Evolutionary conservation across 2,113 vertebrate species (phyloP).

Genomic region (Lontra canadensis): DNA sequence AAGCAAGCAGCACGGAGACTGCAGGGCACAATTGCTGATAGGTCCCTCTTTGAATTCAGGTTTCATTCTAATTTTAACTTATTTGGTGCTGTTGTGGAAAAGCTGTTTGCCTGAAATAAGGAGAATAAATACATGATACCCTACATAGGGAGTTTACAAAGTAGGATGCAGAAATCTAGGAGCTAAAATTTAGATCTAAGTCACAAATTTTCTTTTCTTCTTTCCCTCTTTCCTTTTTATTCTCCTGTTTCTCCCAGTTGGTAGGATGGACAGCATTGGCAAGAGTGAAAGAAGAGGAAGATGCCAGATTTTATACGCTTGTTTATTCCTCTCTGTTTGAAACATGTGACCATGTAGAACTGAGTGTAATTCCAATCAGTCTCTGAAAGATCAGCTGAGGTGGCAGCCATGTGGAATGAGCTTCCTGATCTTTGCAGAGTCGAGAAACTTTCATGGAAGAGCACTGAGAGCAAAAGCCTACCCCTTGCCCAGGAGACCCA

Average conservation of each 20-base stretch:
- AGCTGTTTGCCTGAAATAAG: conserved; percentile 27
- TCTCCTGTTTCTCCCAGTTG: background rate
- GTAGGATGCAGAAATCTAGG: background rate
- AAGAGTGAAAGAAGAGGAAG: background rate
- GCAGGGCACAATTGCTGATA: background rate
- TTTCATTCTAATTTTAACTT: conserved; percentile 41
- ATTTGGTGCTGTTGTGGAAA: conserved; percentile 16
- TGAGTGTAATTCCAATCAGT: background rate
- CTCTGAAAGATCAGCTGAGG: background rate
- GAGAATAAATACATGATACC: conserved; percentile 51
- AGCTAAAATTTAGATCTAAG: background rate
- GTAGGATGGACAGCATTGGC: background rate
- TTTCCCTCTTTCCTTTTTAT: background rate
- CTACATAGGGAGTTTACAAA: background rate
- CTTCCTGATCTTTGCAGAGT: background rate
- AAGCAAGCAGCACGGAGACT: fast-evolving
- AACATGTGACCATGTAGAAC: background rate
- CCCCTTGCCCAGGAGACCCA: background rate
- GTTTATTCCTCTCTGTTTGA: background rate
- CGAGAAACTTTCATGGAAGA: background rate
- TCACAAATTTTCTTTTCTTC: background rate
- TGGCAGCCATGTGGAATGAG: background rate
- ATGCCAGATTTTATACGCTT: background rate
- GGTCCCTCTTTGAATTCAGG: background rate
- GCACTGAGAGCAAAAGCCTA: background rate